Conservation (phyloP, 2,113 vertebrate species). For the Lucifuga dentata region DNA sequence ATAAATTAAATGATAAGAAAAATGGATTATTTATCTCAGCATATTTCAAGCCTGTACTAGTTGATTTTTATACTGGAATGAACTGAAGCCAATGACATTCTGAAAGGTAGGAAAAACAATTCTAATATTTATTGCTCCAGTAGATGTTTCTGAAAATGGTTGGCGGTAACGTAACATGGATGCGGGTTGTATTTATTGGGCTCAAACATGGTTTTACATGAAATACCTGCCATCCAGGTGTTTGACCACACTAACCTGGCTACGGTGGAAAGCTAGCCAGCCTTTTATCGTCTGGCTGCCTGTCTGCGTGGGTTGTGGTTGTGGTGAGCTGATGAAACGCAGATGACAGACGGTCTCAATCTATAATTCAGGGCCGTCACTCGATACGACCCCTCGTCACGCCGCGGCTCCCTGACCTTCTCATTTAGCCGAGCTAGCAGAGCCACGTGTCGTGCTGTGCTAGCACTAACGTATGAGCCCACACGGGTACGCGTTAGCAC, state of each 20-base stretch:
- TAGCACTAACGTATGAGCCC: background rate
- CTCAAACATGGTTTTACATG: too few relatives aligned
- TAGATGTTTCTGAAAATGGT: too few relatives aligned
- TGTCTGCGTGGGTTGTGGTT: constrained; percentile 31
- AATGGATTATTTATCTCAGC: too few relatives aligned
- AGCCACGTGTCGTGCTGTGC: constrained; percentile 9
- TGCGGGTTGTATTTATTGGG: too few relatives aligned
- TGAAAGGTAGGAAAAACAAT: too few relatives aligned
- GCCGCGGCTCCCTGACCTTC: constrained; percentile 65
- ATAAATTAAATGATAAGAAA: too few relatives aligned
- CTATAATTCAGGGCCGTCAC: constrained; percentile 70
- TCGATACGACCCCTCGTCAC: constrained; percentile 51
- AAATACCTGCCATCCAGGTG: constrained; percentile 7
- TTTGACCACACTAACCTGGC: background rate
- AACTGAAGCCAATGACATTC: too few relatives aligned
- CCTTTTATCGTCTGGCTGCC: constrained; percentile 3
- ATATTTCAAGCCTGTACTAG: too few relatives aligned
- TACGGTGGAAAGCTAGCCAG: constrained; percentile 32
- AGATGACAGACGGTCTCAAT: constrained; percentile 54
- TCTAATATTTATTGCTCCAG: too few relatives aligned
- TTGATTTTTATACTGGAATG: too few relatives aligned
- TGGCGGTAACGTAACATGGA: too few relatives aligned
- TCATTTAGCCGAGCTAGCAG: constrained; percentile 36
- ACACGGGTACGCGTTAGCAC: constrained; percentile 19
- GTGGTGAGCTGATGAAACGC: constrained; percentile 66